Percentiles rank a stretch among this genome's conserved stretches.
phyloP scores from a whole-genome alignment of 2,797 vertebrate species.

The Meda fulgida region DNA sequence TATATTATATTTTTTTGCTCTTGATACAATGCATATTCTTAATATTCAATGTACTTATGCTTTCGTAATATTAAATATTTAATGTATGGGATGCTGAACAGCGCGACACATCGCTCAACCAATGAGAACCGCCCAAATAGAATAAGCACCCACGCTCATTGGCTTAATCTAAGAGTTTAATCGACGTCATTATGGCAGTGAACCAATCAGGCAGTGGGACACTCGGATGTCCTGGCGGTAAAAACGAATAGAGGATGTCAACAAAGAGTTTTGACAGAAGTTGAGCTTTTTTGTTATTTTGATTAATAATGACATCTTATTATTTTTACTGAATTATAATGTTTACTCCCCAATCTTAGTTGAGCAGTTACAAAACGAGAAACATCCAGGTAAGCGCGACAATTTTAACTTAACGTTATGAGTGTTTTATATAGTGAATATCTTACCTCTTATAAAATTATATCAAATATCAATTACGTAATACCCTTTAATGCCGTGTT shows the following conservation, averaged over 20 bases:
- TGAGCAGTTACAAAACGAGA: too few species aligned
- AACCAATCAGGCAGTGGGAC: not conserved
- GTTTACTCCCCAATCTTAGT: not conserved
- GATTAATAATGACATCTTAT: not conserved
- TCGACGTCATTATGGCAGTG: not conserved
- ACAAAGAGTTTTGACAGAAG: not conserved
- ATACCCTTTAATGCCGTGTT: fast-evolving
- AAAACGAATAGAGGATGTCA: not conserved
- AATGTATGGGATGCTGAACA: not conserved
- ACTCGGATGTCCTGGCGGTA: not conserved
- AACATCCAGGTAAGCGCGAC: not conserved
- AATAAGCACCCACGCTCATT: not conserved
- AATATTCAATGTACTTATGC: not conserved
- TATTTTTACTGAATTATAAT: not conserved
- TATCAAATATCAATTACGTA: fast-evolving
- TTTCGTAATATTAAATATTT: not conserved
- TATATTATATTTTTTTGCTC: not conserved
- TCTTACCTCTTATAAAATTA: not conserved
- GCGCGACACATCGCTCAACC: not conserved
- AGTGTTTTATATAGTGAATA: not conserved
- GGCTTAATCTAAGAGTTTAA: not conserved
- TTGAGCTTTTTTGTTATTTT: not conserved
- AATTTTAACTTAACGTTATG: not conserved
- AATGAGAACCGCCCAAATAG: not conserved
- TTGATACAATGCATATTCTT: not conserved